Conservation (phyloP, 2,113 vertebrate genomes). For the Paramormyrops kingsleyae region DNA sequence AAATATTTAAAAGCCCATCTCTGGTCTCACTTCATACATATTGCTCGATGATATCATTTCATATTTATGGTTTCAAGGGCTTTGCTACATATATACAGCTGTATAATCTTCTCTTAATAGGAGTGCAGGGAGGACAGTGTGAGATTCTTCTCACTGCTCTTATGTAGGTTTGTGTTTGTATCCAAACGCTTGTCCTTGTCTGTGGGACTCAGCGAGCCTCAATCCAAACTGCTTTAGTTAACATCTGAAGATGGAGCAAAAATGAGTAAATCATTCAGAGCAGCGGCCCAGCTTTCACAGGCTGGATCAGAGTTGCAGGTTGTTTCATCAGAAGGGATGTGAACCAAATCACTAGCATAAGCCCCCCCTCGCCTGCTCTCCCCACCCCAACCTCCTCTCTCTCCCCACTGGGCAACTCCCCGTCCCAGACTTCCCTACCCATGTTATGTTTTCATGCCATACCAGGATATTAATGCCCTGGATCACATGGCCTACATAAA, state of each 20-base stretch:
- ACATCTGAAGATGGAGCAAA: neutral
- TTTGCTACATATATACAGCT: neutral
- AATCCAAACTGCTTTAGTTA: neutral
- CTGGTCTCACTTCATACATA: neutral
- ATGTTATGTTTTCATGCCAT: neutral
- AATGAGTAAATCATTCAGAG: neutral
- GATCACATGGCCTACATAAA: neutral
- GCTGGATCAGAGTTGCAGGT: neutral
- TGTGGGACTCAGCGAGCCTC: neutral
- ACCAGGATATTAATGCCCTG: neutral
- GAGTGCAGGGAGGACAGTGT: neutral
- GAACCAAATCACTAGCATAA: neutral
- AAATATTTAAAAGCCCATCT: neutral
- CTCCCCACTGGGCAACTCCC: neutral
- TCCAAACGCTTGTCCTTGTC: neutral
- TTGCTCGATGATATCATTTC: neutral
- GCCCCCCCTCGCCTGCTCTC: neutral
- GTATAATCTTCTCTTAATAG: neutral
- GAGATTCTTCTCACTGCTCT: neutral
- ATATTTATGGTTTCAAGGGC: neutral
- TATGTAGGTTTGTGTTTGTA: neutral
- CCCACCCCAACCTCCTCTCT: neutral
- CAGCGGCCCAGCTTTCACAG: neutral
- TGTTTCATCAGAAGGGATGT: conserved; percentile 16
- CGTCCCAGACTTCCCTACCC: neutral